Evolutionary conservation across 1,140 invertebrate species (phyloP).

Genomic region (Zaprionus nigranus): DNA sequence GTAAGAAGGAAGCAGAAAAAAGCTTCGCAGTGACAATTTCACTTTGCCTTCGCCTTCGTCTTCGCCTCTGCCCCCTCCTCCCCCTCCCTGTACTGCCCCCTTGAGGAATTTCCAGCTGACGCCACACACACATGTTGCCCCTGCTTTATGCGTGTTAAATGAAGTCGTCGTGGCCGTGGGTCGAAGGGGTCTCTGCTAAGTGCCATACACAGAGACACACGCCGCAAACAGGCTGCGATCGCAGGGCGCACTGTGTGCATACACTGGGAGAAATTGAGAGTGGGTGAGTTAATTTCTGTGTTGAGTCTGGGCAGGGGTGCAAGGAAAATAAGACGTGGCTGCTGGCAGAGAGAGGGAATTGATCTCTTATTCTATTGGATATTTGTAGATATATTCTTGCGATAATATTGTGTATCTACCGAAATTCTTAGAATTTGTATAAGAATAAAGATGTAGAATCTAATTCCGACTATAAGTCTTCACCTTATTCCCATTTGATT

Average conservation of each 20-base stretch:
- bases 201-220: conserved; percentile 4
- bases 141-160: conserved; percentile 75
- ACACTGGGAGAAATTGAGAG: neutral
- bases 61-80: neutral
- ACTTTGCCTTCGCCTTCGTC: conserved; percentile 62
- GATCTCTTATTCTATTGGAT: neutral
- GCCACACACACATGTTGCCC: conserved; percentile 74
- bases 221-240: conserved; percentile 7
- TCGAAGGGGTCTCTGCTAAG: conserved; percentile 27
- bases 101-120: conserved; percentile 65
- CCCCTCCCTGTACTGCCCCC: neutral
- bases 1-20: conserved; percentile 43
- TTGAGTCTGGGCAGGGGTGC: neutral
- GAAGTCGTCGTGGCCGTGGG: conserved; percentile 56
- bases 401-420: no score
- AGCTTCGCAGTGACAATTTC: conserved; percentile 78
- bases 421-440: neutral
- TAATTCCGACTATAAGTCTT: no score
- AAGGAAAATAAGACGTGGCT: neutral
- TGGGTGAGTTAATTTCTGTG: neutral
- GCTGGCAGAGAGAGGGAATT: neutral
- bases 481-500: no score
- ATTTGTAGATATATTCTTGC: no score
- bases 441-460: no score
- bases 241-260: conserved; percentile 5